Conservation (phyloP, 2,797 vertebrate species). For the Sebastes paucispinis region DNA sequence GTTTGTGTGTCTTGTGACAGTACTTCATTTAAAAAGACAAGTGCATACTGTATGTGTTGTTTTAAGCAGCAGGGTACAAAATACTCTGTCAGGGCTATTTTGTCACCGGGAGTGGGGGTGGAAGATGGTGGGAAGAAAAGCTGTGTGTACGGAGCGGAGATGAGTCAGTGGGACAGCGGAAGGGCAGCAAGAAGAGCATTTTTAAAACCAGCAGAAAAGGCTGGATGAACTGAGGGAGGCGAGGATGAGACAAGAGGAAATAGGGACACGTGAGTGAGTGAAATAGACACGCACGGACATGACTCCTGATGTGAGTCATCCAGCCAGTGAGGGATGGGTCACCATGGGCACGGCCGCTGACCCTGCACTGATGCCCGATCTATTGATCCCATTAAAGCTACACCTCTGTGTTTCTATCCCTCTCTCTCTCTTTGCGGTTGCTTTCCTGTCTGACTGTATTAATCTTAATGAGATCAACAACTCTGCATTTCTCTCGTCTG, state of each 20-base stretch:
- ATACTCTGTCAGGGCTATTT: conserved; percentile 17
- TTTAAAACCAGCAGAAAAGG: conserved; percentile 10
- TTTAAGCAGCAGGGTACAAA: conserved; percentile 12
- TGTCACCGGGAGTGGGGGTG: conserved; percentile 13
- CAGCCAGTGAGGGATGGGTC: conserved; percentile 66
- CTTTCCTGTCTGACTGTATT: conserved; percentile 64
- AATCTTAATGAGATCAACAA: conserved; percentile 72
- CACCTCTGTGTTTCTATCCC: conserved; percentile 45
- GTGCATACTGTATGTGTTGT: neutral
- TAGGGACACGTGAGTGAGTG: conserved; percentile 20
- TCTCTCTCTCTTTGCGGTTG: conserved; percentile 26
- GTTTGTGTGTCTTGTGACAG: neutral
- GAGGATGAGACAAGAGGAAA: conserved; percentile 9
- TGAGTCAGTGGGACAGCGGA: conserved; percentile 29
- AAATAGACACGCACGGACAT: conserved; percentile 23
- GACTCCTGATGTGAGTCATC: conserved; percentile 68
- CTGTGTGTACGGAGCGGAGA: conserved; percentile 12
- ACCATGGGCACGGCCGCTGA: conserved; percentile 74
- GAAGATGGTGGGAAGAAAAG: conserved; percentile 7
- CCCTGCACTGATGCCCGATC: conserved; percentile 70
- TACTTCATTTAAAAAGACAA: neutral
- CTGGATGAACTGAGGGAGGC: neutral
- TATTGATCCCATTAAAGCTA: conserved; percentile 78
- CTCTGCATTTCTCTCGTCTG: conserved; percentile 37
- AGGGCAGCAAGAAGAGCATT: conserved; percentile 7